Base-by-base conservation (phyloP, 2,797 vertebrate genomes). In the Aselliscus stoliczkanus region DNA sequence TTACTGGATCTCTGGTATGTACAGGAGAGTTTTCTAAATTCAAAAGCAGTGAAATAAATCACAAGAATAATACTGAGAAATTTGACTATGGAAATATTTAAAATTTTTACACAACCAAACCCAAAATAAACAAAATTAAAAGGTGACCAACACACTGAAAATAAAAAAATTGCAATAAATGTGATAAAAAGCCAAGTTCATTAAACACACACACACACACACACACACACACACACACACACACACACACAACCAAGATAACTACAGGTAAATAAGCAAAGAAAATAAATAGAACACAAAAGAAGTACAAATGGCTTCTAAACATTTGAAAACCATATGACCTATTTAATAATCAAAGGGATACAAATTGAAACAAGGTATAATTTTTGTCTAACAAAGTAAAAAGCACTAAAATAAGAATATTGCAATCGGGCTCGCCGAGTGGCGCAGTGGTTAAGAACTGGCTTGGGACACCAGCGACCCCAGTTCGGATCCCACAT, bases 351-450 rank as follows among this genome's bases (percentile, higher is more conserved):
- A 85, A 93, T 89, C 27, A 80, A 86, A 93, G 39, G 58, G 27
- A 62, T 83, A n/a, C 31, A 94, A 91, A 89, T 73, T 60, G 83
- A 94, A 75, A 90, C 25, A 90, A 73, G 31, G 39, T 75, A 75
- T 13, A 73, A 73, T 64, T 83, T 86, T 97, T 91, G 27, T 87
- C 39, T 90, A 83, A 83, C 12, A 93, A 84, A 87, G 67, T 23
- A 7, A n/a, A 95, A 94, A 94, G 42, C 23, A 88, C 18, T 90
- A 83, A 90, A 92, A 82, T 77, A 88, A 90, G 52, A 97, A 54
- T 64, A 86, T 64, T 81, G 21, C 34, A 96, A 39, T 42, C 52
- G n/a, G n/a, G n/a, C n/a, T n/a, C n/a, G n/a, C n/a, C n/a, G n/a
- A n/a, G n/a, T n/a, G n/a, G n/a, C n/a, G n/a, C n/a, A n/a, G n/a